Conservation (phyloP, 2,797 vertebrate species). For the Trachurus trachurus region DNA sequence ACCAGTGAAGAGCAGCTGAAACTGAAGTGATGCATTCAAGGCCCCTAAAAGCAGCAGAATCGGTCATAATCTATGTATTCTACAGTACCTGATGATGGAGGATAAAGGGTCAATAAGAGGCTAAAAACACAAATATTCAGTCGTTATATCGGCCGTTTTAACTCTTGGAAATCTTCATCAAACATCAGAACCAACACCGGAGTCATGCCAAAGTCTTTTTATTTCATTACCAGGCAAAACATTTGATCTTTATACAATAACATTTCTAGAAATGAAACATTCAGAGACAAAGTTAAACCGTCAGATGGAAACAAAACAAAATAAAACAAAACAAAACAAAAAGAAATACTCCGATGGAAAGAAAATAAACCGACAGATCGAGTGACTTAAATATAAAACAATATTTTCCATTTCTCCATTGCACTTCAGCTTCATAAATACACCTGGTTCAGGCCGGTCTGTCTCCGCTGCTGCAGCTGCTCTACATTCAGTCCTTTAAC, state of each 20-base stretch:
- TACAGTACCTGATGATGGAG: no score
- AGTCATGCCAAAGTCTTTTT: constrained; percentile 74
- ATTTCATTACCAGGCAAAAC: constrained; percentile 76
- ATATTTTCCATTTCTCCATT: constrained; percentile 60
- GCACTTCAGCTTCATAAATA: constrained; percentile 80
- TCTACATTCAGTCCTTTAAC: constrained; percentile 27
- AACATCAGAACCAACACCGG: background rate
- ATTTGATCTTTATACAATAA: constrained; percentile 69
- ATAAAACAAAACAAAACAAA: constrained; percentile 8
- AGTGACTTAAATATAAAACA: constrained; percentile 73
- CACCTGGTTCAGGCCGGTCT: constrained; percentile 22
- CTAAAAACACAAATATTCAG: no score
- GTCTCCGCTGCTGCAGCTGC: constrained; percentile 5
- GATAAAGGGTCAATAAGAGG: no score
- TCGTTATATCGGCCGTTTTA: no score
- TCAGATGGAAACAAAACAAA: constrained; percentile 49
- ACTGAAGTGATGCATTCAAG: no score
- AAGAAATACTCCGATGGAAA: constrained; percentile 42
- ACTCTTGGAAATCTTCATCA: background rate
- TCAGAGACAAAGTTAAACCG: constrained; percentile 61
- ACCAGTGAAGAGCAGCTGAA: no score
- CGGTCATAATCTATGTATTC: no score
- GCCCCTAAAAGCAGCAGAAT: no score
- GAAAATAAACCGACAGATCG: constrained; percentile 9
- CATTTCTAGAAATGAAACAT: constrained; percentile 67